Percentiles rank a stretch among this genome's conserved stretches.
Conservation (phyloP, 2,113 vertebrate genomes). For the Hemichromis elongatus region DNA sequence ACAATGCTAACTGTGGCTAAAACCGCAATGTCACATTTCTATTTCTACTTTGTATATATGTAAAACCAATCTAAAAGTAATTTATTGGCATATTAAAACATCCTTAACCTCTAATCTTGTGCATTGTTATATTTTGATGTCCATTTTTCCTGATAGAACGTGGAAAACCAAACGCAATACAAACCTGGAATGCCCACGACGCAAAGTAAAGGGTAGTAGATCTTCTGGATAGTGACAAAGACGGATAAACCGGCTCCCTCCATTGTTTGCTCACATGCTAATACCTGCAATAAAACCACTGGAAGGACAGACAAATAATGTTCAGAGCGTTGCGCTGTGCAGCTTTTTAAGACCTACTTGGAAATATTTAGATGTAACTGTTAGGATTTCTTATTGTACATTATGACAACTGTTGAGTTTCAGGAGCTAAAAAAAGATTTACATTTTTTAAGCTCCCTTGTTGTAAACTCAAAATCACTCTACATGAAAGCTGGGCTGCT, state of each 20-base stretch:
- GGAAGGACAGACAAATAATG: neutral
- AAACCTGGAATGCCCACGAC: slow-evolving; percentile 75
- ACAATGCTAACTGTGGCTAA: neutral
- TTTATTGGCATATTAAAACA: neutral
- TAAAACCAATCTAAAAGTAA: neutral
- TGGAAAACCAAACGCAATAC: neutral
- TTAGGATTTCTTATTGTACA: neutral
- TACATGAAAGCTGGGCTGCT: neutral
- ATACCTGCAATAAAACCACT: slow-evolving; percentile 63
- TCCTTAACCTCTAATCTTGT: neutral
- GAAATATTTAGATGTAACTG: neutral
- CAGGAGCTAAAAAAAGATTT: neutral
- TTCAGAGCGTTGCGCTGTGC: accelerated
- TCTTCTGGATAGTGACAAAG: slow-evolving; percentile 68
- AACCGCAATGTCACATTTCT: neutral
- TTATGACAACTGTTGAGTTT: neutral
- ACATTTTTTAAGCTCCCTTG: neutral
- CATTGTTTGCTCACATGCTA: slow-evolving; percentile 57
- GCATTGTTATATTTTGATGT: neutral
- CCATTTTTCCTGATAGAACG: neutral
- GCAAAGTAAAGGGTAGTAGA: slow-evolving; percentile 76
- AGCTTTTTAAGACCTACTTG: neutral
- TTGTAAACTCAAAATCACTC: neutral
- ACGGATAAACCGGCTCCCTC: slow-evolving; percentile 33
- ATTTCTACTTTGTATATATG: neutral